These are phyloP conservation scores for Hydrotaea diabolus DNA, from an alignment of 2,888 invertebrate species.

Conservation along the genomic window DNA sequence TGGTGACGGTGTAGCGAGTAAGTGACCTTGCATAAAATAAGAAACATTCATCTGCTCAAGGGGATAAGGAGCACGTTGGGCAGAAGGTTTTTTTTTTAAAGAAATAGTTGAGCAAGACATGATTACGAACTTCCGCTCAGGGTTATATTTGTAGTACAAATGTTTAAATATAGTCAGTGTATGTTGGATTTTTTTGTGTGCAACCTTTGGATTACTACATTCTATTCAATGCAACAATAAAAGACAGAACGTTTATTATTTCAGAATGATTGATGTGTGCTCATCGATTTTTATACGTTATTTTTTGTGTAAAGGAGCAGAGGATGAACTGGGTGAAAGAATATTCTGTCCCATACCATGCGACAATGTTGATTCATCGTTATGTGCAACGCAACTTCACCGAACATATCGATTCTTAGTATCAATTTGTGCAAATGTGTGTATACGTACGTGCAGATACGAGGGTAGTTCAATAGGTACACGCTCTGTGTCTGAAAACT, in stretches of 20 bases:
- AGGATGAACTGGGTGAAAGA: no score
- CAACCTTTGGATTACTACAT: no score
- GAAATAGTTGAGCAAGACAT: no score
- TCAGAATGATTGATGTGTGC: conserved; percentile 11
- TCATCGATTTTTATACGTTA: neutral
- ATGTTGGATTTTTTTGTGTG: no score
- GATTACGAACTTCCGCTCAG: no score
- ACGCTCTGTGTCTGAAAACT: no score
- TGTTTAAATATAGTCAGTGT: no score
- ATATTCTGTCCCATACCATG: neutral
- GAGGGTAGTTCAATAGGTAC: no score
- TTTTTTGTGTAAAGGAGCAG: conserved; percentile 1
- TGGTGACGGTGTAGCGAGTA: neutral
- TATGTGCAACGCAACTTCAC: neutral
- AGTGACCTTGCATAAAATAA: conserved; percentile 28
- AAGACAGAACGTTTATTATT: neutral
- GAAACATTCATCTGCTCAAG: neutral
- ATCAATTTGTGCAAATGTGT: no score
- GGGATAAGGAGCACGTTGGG: neutral
- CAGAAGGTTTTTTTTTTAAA: neutral
- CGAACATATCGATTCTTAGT: neutral
- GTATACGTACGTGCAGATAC: no score
- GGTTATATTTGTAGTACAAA: no score
- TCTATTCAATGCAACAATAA: no score
- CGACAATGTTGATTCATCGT: neutral